These are phyloP conservation scores for Amphipoea oculea DNA, from an alignment of 2,888 invertebrate species.

Conservation along the genomic window DNA sequence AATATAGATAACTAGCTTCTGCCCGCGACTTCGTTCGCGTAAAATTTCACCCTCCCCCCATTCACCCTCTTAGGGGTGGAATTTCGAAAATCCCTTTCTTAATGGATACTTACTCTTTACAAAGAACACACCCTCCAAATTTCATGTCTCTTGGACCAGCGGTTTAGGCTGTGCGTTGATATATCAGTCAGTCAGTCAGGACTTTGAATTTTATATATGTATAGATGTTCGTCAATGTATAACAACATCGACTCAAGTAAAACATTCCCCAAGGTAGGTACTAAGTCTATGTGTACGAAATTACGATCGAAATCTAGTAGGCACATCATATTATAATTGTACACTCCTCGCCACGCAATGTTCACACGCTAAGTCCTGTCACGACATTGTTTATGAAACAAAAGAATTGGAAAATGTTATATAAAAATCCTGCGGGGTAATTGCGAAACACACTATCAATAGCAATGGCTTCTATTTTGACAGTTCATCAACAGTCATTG, in stretches of 20 bases:
- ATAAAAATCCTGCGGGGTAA: not conserved
- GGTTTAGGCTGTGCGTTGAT: no score
- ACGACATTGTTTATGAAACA: constrained; percentile 55
- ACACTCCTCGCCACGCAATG: constrained; percentile 62
- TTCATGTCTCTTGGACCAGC: no score
- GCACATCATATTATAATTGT: constrained; percentile 60
- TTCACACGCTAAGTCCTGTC: constrained; percentile 57
- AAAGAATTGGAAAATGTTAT: constrained; percentile 30
- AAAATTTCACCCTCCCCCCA: no score
- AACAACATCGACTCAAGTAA: constrained; percentile 14
- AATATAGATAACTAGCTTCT: not conserved
- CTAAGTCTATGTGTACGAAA: constrained; percentile 30
- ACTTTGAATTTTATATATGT: no score
- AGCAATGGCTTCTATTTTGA: not conserved
- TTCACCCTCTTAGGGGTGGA: no score
- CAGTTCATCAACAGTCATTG: not conserved
- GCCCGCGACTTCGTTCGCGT: no score
- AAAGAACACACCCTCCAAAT: no score
- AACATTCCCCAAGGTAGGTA: constrained; percentile 11
- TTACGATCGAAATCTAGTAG: constrained; percentile 47
- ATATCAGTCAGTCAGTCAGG: no score
- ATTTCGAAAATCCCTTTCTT: no score
- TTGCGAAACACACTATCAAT: not conserved
- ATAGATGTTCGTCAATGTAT: not conserved
- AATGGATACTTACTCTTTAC: no score